Evolutionary conservation across 2,797 vertebrate genomes (phyloP).

Genomic region (Paramormyrops hopkinsi): DNA sequence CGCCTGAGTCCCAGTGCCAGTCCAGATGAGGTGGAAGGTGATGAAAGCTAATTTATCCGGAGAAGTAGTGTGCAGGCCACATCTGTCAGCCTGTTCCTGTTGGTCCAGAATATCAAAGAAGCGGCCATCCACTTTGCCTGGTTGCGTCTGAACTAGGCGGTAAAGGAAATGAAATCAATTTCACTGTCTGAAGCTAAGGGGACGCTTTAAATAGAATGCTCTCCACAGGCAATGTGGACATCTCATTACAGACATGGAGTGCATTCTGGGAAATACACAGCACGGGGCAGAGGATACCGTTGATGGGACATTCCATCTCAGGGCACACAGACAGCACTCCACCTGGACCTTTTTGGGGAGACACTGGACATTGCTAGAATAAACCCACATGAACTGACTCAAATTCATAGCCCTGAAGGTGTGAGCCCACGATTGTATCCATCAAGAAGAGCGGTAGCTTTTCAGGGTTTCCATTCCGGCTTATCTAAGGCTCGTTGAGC

Average conservation of each 20-base stretch:
- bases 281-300: neutral
- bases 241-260: neutral
- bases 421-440: neutral
- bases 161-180: slow-evolving; percentile 24
- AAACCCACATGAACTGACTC: neutral
- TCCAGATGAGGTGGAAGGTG: neutral
- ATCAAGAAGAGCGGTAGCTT: neutral
- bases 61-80: neutral
- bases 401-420: neutral
- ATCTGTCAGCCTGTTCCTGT: neutral
- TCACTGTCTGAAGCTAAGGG: slow-evolving; percentile 24
- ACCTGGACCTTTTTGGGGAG: neutral
- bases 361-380: neutral
- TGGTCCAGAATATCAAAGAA: neutral
- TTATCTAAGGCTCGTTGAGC: neutral
- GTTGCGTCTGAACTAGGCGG: neutral
- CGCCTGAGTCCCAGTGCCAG: neutral
- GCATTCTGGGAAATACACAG: neutral
- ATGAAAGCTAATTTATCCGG: neutral
- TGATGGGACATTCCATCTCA: neutral
- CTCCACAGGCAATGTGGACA: slow-evolving; percentile 6
- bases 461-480: neutral
- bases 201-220: slow-evolving; percentile 6
- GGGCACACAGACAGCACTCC: neutral
- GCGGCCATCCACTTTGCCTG: neutral